Conservation (phyloP, 2,113 vertebrate species). For the Orientallactaga bullata region DNA sequence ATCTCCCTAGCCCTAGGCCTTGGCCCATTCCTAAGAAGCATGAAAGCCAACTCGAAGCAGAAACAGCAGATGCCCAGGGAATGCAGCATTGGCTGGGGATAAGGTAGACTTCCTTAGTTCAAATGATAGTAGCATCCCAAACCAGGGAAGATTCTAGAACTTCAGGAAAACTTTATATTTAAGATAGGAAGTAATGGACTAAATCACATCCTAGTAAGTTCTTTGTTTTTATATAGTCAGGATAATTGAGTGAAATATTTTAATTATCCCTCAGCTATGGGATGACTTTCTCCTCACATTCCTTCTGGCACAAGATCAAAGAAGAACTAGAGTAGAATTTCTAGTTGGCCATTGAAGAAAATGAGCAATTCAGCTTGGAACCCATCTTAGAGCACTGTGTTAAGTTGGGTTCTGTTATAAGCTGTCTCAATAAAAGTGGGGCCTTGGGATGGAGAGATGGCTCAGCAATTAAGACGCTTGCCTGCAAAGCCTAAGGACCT, state of each 20-base stretch:
- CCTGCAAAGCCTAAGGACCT: too few species aligned
- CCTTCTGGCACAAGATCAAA: neutral
- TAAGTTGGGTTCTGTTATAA: neutral
- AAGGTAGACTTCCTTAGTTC: neutral
- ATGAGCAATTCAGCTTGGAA: neutral
- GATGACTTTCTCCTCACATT: neutral
- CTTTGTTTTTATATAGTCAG: neutral
- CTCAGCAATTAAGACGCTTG: too few species aligned
- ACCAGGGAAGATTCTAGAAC: neutral
- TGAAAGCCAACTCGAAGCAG: too few species aligned
- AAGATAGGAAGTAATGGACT: neutral
- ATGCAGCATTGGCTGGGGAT: neutral
- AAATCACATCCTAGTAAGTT: neutral
- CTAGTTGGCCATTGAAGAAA: neutral
- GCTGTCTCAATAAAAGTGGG: neutral
- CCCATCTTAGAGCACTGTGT: neutral
- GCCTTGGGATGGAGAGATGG: neutral
- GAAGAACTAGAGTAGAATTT: neutral
- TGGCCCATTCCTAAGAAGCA: neutral
- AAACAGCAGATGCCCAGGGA: too few species aligned
- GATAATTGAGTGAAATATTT: neutral
- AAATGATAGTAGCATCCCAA: neutral
- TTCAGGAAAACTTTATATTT: neutral
- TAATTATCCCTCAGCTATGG: neutral
- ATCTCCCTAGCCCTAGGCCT: too few species aligned